Base-by-base conservation (phyloP, 2,113 vertebrate genomes). In the Microcebus lehilahytsara region DNA sequence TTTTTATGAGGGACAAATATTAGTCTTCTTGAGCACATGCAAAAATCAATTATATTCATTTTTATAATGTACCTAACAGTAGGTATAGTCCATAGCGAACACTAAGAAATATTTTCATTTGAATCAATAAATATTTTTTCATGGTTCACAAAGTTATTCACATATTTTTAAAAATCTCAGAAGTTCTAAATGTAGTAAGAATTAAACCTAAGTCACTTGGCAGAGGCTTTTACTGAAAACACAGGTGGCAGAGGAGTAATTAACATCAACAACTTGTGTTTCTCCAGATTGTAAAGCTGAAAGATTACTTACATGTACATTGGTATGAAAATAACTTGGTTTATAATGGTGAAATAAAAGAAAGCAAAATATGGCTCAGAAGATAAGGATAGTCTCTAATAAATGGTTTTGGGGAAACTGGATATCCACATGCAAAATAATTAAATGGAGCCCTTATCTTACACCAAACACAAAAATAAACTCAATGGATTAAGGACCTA, bases 171-270 rank as follows among this genome's bases (percentile, higher is more conserved):
- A 51, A 67, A 66, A 60, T 20, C 23, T 67, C n/a, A 69, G 37
- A 78, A 83, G 56, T 62, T 96, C 42, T 95, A 60, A 71, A 81
- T 1, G 5, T n/a, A 53, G 46, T 16, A 93, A 58, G 37, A 94
- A 67, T 97, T 85, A 97, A 96, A 83, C n/a, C 71, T 69, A 79
- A 93, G 32, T 95, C 74, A 64, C 27, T n/a, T 92, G 69, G 79
- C 64, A 94, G 93, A 95, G 64, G 10, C 42, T 94, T 89, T 81
- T 27, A 13, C 91, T 92, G 95, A n/a, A 95, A 96, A 92, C 93
- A 92, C 93, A 97, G 95, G 95, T 96, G 95, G 96, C 85, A 88
- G 75, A 91, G 9, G 66, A 66, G 27, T 69, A 87, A 85, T 95
- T 90, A 93, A 67, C 49, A 96, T 94, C 62, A 96, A 92, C 74